Base-by-base conservation (phyloP, 2,888 invertebrate species). In the Dasysyrphus tricinctus region DNA sequence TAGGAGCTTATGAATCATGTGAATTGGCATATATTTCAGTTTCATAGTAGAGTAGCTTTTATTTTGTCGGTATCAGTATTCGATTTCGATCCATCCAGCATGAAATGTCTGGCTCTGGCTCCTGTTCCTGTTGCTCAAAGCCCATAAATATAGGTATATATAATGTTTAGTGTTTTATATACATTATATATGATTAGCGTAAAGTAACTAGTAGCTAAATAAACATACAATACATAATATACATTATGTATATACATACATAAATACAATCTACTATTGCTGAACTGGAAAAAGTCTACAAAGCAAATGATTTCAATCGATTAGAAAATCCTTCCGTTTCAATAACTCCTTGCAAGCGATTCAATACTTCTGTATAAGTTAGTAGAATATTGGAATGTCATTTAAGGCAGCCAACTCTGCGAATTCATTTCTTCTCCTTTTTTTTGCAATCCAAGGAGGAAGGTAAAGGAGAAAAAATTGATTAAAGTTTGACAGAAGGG, bases 231-330 rank as follows among this genome's bases (percentile, higher is more conserved):
- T 24, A 5, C 42, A 49, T n/a, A n/a, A n/a, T n/a, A n/a, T n/a
- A n/a, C n/a, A n/a, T n/a, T n/a, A n/a, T 19, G 5, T 32, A 2
- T 42, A 49, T 19, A 16, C 16, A 16, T 49, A 16, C 7, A 19
- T 44, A 47, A 4, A 51, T 32, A 44, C 29, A 63, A 37, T 19
- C 54, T 11, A 51, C n/a, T 39, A 78, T 65, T 78, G 74, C 56
- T 70, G 79, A 69, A 69, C 73, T 69, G 82, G 77, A 82, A 74
- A 79, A 74, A 74, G 78, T 82, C 73, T 63, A 72, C 61, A 73
- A 67, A 67, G 77, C 59, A 65, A 65, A 65, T 72, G 65, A 77
- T 72, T 81, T 77, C 63, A 77, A 82, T 67, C 78, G 81, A 54
- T 59, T 74, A 14, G 51, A 59, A 70, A 24, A 65, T 63, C 54